Evolutionary conservation across 2,797 vertebrate species (phyloP), one percentile per base, ranked within the genome.

Genomic region (Sebastes trivittatus): DNA sequence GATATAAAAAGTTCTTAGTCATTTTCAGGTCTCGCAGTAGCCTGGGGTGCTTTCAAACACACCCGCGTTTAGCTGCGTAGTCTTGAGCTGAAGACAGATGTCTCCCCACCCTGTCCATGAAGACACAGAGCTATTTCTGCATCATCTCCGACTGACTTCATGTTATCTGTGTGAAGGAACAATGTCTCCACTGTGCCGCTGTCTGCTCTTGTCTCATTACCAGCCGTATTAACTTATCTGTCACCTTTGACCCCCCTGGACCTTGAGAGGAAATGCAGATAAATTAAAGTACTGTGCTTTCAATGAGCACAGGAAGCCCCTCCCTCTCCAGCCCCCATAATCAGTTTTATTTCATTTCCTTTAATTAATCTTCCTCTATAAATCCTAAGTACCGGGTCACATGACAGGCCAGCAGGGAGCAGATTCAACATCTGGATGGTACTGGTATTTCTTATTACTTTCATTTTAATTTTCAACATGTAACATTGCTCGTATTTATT

Each of bases 211-310:
- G 54, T 23, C 58, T 78, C 80, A 84, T 90, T 86, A 79, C 79
- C 83, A 78, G 46, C 60, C 75, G 81, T 84, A 93, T 93, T 93
- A 91, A 86, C 80, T 89, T 88, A 89, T 87, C 74, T 73, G 62
- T 78, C 62, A 83, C 78, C 78, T 79, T 36, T 75, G 77, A 79
- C 85, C 70, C 25, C 27, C 25, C 23, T 84, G 75, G 80, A 76
- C 81, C 64, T 60, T 54, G 75, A 75, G 75, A 91, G 83, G 87
- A 86, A 80, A 69, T 77, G 69, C 52, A 79, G 46, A 65, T 64
- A 74, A 84, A 90, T 86, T 81, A 77, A 59, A 77, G 23, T 36
- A n/a, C 22, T 64, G 52, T 75, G 82, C 27, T 66, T 82, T 74
- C 75, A 87, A 77, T 88, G 56, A 83, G 77, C 49, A 80, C 81